Base-by-base conservation (phyloP, 2,113 vertebrate species). In the Corythoichthys haematopterus region DNA sequence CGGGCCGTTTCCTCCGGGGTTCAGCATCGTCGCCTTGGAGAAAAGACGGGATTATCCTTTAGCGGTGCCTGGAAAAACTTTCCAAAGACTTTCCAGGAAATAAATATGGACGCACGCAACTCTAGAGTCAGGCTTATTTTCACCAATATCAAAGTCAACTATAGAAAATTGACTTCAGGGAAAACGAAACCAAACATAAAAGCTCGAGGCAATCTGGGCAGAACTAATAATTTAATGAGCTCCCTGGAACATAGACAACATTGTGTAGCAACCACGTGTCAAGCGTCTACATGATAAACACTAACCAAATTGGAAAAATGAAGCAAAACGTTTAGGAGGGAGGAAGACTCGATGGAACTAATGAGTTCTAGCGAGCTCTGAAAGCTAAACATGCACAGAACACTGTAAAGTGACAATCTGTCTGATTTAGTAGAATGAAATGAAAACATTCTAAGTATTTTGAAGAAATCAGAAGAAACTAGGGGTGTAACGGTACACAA, bases 1-100 rank as follows among this genome's bases (percentile, higher is more conserved):
- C 92, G 98, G 96, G 69, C 92, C 91, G 89, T 92, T 96, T 91
- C 94, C 95, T 90, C 96, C 95, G 59, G 96, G 95, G 81, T 98
- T 98, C 92, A 98, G 95, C 96, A 98, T 98, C 74, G 92, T 94
- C 78, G 78, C 87, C 88, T 16, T 68, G 74, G 51, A 45, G 68
- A 3, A 65, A 2, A 71, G n/a, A 78, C 4, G 48, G 16, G 35
- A 58, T 58, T 33, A 4, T 6, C 1, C 45, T 2, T 36, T 6
- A 48, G 62, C 6, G 2, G 4, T 37, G 16, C 16, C 2, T 69
- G 37, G 33, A 70, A 14, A 53, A 64, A 61, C n/a, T 1, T 38
- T 51, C 38, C 51, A 67, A 16, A 28, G 38, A 43, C 66, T 20
- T n/a, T n/a, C 15, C 16, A 16, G 50, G 16, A 16, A 14, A 14